Evolutionary conservation across 2,888 invertebrate genomes (phyloP).

Genomic region (Zygogramma bicolorata): DNA sequence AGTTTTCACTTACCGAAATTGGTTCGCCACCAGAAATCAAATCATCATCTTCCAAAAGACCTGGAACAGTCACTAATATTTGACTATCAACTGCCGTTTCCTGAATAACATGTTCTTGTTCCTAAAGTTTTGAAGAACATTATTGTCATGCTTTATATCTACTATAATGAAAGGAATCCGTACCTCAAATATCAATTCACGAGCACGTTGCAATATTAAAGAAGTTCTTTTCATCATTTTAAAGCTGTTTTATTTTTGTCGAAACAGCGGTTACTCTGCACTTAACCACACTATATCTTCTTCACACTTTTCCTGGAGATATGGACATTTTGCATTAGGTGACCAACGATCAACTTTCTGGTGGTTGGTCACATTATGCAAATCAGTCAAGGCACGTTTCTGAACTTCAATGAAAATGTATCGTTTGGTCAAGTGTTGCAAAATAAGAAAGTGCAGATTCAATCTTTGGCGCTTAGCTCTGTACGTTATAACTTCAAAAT

Average conservation of each 20-base stretch:
- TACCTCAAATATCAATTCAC: conserved; percentile 12
- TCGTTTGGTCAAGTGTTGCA: conserved; percentile 7
- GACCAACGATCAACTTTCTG: conserved; percentile 8
- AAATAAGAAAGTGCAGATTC: not conserved
- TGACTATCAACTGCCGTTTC: not conserved
- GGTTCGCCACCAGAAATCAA: not conserved
- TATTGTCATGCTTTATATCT: not conserved
- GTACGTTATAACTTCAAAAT: conserved; percentile 2
- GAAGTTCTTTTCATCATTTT: conserved; percentile 17
- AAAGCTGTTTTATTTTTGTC: not conserved
- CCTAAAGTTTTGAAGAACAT: not conserved
- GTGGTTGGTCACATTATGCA: conserved; percentile 18
- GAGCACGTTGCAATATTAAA: conserved; percentile 14
- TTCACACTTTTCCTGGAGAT: not conserved
- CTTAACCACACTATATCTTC: conserved; percentile 5
- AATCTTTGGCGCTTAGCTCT: conserved; percentile 1
- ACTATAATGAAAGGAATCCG: not conserved
- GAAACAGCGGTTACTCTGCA: conserved; percentile 8
- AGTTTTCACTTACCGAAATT: not conserved
- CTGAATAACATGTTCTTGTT: conserved; percentile 9
- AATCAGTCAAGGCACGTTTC: conserved; percentile 1
- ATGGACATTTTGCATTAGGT: conserved; percentile 4
- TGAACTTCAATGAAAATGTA: not conserved
- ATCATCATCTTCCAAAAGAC: not conserved
- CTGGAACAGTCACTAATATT: conserved; percentile 2